Conservation (phyloP, 2,888 invertebrate species). For the Neoitamus cyanurus region DNA sequence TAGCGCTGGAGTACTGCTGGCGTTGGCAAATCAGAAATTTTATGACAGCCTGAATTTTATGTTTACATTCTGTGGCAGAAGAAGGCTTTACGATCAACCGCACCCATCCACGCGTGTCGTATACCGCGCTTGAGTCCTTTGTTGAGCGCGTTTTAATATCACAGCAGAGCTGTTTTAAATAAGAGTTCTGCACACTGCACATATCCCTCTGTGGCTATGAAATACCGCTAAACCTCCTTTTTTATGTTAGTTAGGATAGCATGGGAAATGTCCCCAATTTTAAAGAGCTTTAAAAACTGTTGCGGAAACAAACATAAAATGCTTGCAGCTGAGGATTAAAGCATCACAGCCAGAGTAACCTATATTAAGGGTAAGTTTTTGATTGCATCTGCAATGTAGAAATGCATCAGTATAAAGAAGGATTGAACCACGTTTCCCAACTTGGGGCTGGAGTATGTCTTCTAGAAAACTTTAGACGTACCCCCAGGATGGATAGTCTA, state of each 20-base stretch:
- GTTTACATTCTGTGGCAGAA: not conserved
- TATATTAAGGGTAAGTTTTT: not conserved
- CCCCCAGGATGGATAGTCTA: not conserved
- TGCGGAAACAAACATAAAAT: too few species aligned
- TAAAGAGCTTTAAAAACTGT: not conserved
- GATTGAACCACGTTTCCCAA: not conserved
- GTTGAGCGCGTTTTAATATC: not conserved
- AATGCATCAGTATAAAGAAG: not conserved
- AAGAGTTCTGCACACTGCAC: not conserved
- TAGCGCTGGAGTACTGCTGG: not conserved
- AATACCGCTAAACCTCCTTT: not conserved
- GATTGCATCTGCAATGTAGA: not conserved
- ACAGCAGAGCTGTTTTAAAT: not conserved
- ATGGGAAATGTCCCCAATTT: not conserved
- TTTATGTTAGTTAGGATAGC: not conserved
- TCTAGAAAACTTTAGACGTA: not conserved
- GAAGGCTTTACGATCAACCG: not conserved
- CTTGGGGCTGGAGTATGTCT: not conserved
- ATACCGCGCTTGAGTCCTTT: not conserved
- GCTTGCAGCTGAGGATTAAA: not conserved
- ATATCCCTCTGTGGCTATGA: not conserved
- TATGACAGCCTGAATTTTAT: slow-evolving; percentile 1
- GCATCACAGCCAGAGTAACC: not conserved
- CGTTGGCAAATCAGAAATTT: not conserved
- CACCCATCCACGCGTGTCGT: not conserved